Conservation (phyloP, 2,113 vertebrate genomes). For the Lampris megalopsis region DNA sequence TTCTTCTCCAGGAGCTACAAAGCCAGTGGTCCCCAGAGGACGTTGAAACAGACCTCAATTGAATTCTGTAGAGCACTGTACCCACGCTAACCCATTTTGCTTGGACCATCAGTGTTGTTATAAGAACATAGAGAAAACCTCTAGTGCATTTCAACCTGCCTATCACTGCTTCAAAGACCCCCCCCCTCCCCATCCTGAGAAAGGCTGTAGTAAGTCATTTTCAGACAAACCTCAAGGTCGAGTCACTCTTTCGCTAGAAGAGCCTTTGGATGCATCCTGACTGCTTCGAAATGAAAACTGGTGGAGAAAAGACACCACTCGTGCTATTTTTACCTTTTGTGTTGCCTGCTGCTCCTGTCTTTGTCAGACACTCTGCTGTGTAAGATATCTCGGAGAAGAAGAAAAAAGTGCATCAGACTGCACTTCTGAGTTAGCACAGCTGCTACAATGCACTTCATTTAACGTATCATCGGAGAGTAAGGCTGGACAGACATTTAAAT, state of each 20-base stretch:
- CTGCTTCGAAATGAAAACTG: constrained; percentile 32
- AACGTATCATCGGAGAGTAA: too few relatives aligned
- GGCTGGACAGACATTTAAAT: too few relatives aligned
- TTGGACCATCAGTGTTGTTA: constrained; percentile 50
- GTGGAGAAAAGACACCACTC: constrained; percentile 32
- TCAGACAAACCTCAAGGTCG: constrained; percentile 59
- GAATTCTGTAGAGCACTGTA: constrained; percentile 62
- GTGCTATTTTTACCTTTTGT: constrained; percentile 2
- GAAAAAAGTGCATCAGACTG: not conserved
- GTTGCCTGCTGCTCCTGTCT: constrained; percentile 39
- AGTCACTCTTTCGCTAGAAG: constrained; percentile 11
- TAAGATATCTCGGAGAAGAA: not conserved
- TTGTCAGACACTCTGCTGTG: too few relatives aligned
- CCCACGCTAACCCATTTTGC: constrained; percentile 63
- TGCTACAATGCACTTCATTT: not conserved
- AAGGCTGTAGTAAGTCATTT: constrained; percentile 39
- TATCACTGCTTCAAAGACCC: constrained; percentile 71
- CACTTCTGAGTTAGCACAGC: not conserved
- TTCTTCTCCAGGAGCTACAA: constrained; percentile 43
- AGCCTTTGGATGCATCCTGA: constrained; percentile 26
- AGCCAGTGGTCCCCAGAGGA: constrained; percentile 50
- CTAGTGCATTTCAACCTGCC: constrained; percentile 41
- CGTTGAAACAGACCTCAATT: constrained; percentile 44
- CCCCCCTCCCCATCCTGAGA: constrained; percentile 21
- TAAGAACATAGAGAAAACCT: constrained; percentile 58